Evolutionary conservation across 2,113 vertebrate species (phyloP), one percentile per base, ranked within the genome.

Genomic region (Theropithecus gelada): DNA sequence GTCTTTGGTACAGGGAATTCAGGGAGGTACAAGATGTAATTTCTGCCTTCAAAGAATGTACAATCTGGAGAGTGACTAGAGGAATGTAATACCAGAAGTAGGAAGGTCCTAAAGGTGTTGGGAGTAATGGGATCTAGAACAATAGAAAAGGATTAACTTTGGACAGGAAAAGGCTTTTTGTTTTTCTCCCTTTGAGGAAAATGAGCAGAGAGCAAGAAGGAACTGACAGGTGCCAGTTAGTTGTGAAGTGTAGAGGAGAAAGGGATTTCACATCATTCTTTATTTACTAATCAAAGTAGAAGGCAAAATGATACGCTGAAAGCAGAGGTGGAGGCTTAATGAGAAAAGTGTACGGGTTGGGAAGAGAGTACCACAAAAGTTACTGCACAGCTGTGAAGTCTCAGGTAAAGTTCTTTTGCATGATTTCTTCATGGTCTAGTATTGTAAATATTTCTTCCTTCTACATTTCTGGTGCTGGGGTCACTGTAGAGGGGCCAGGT

Each of bases 211-310:
- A 40, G 61, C 27, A 83, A 81, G 52, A 38, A 83, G 45, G 72
- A 95, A 95, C 38, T 90, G 66, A n/a, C 30, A 23, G 16, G 30
- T 79, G 78, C 40, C 40, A 78, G 22, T 57, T 61, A 70, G 32
- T 79, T 96, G 48, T 93, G 61, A 90, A 57, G 18, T 88, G 2
- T 35, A 22, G 61, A 75, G 59, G 23, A 45, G 25, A 55, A 83
- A 38, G 78, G 55, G 52, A 52, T 59, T 78, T 94, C 4, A 66
- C 84, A 35, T 85, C 64, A 70, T 90, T 16, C 13, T 95, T 90
- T 95, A 35, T 94, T 82, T 97, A 52, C 38, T 96, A 55, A 48
- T 96, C 27, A 32, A 64, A 92, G 20, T 73, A 59, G 30, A 52
- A 94, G 55, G 45, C 6, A 92, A 38, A 96, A 79, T 83, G 59